Conservation (phyloP, 2,888 invertebrate genomes). For the Lasius fuliginosus region DNA sequence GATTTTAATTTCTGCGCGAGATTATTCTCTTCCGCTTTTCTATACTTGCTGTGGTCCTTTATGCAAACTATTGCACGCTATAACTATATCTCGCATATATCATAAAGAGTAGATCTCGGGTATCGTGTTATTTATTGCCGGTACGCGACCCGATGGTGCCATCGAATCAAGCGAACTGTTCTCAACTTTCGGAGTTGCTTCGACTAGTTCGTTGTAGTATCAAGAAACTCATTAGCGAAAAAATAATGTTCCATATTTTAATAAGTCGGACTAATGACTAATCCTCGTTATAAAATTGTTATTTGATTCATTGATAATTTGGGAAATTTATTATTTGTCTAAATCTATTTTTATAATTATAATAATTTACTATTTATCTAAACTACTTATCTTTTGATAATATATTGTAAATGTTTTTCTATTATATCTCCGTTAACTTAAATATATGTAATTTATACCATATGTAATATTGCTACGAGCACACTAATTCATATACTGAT, state of each 20-base stretch:
- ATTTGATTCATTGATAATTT: slow-evolving; percentile 1
- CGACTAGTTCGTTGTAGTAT: neutral
- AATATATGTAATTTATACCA: neutral
- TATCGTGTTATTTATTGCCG: slow-evolving; percentile 81
- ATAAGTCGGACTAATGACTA: neutral
- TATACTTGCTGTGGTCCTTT: slow-evolving; percentile 23
- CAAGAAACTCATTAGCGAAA: slow-evolving; percentile 26
- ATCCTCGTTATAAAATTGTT: neutral
- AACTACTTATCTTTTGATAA: neutral
- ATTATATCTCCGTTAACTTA: neutral
- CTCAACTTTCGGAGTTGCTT: slow-evolving; percentile 67
- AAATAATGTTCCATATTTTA: slow-evolving; percentile 19
- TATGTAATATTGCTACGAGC: neutral
- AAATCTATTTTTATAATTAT: neutral
- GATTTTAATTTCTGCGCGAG: neutral
- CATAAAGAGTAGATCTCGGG: slow-evolving; percentile 80
- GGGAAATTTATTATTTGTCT: neutral
- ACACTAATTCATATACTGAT: neutral
- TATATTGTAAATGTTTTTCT: neutral
- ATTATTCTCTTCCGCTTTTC: slow-evolving; percentile 9
- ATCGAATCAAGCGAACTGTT: slow-evolving; percentile 70
- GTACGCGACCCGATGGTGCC: slow-evolving; percentile 69
- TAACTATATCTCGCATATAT: slow-evolving; percentile 64
- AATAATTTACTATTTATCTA: too few species aligned
- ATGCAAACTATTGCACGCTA: slow-evolving; percentile 65